A percentile compares a stretch with the other conserved stretches of the same genome.
These are phyloP conservation scores for Fopius arisanus DNA, from an alignment of 1,140 invertebrate species.

Conservation along the genomic window DNA sequence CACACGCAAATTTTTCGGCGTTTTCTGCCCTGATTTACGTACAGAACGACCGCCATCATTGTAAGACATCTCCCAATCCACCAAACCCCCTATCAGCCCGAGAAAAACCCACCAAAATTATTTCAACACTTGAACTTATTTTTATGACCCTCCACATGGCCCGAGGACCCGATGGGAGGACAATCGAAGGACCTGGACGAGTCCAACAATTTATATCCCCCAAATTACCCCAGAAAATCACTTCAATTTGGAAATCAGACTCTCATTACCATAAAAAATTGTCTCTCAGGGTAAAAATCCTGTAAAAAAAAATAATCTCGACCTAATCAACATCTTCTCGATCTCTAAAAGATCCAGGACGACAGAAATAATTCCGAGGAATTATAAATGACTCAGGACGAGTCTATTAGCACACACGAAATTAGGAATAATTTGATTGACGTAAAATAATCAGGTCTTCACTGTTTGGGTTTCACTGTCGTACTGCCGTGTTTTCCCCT, in stretches of 20 bases:
- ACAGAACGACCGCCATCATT: conserved; percentile 65
- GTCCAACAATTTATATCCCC: too few relatives aligned
- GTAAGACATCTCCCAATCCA: conserved; percentile 60
- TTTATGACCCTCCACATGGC: not conserved
- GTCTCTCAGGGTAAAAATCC: too few relatives aligned
- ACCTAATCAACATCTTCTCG: too few relatives aligned
- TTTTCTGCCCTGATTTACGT: conserved; percentile 61
- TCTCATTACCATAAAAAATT: too few relatives aligned
- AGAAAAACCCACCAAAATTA: not conserved
- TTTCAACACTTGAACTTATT: not conserved
- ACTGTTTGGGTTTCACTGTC: not conserved
- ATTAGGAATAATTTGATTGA: not conserved
- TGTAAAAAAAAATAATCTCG: too few relatives aligned
- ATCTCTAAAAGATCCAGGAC: too few relatives aligned
- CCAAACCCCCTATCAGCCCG: not conserved
- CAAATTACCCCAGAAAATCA: too few relatives aligned
- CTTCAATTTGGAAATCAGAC: too few relatives aligned
- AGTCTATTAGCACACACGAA: not conserved
- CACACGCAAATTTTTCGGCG: conserved; percentile 63
- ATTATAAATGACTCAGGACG: not conserved
- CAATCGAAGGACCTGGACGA: too few relatives aligned
- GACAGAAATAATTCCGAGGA: too few relatives aligned
- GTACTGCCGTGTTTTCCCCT: not conserved
- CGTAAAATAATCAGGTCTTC: not conserved
- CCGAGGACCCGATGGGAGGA: too few relatives aligned